Evolutionary conservation across 2,797 vertebrate species (phyloP).

Genomic region (Oophaga sylvatica): DNA sequence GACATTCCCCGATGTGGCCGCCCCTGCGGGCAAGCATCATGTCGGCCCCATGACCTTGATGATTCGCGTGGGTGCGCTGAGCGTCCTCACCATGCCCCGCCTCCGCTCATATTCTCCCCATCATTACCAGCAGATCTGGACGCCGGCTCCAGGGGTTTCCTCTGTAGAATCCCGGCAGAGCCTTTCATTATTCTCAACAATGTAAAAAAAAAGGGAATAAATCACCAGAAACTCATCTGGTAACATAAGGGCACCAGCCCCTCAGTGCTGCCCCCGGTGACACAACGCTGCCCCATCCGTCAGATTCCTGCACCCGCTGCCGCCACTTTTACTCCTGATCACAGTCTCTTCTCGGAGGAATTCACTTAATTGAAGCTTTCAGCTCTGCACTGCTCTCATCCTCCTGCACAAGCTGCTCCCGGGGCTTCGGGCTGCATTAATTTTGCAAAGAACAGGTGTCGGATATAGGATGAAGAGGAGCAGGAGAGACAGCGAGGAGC

Average conservation of each 20-base stretch:
- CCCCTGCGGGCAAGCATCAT: too few species aligned
- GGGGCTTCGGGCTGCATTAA: slow-evolving; percentile 51
- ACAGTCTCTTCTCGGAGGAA: slow-evolving; percentile 51
- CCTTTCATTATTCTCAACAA: not conserved
- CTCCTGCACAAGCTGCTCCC: slow-evolving; percentile 52
- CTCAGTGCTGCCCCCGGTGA: slow-evolving; percentile 22
- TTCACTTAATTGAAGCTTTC: slow-evolving; percentile 59
- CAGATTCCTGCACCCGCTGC: slow-evolving; percentile 47
- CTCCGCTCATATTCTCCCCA: slow-evolving; percentile 43
- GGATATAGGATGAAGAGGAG: slow-evolving; percentile 45
- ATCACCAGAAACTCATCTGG: slow-evolving; percentile 24
- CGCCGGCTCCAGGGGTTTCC: not conserved
- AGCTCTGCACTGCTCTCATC: slow-evolving; percentile 56
- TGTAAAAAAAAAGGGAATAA: not conserved
- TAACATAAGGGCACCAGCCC: slow-evolving; percentile 24
- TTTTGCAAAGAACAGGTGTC: slow-evolving; percentile 60
- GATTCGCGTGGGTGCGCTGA: too few species aligned
- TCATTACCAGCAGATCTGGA: not conserved
- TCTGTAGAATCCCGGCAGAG: too few species aligned
- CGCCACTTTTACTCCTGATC: slow-evolving; percentile 37
- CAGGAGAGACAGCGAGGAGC: not conserved
- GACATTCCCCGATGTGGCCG: too few species aligned
- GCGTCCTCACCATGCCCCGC: not conserved
- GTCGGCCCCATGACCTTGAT: too few species aligned
- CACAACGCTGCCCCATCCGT: slow-evolving; percentile 39